A percentile compares a stretch with the other conserved stretches of the same genome.
phyloP scores from a whole-genome alignment of 2,113 vertebrate species.

The Irena cyanogastra region DNA sequence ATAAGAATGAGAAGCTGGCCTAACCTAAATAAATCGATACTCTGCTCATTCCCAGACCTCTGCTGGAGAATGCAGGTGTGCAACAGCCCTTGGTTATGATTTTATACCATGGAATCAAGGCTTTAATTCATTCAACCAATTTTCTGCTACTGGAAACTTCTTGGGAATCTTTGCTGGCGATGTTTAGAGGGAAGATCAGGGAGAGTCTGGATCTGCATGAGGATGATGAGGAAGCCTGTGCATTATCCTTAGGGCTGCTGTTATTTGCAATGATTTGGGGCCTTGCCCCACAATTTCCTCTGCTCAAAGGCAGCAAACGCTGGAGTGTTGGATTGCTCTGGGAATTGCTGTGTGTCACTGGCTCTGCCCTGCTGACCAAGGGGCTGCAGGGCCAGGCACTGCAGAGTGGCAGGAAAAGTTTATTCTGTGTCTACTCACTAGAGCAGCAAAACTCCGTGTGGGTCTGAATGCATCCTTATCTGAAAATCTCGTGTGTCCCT shows the following conservation, averaged over 20 bases:
- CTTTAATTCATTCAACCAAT: neutral
- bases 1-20: neutral
- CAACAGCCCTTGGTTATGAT: neutral
- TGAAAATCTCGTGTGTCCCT: too few species aligned
- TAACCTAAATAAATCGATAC: neutral
- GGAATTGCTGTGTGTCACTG: accelerated
- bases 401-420: neutral
- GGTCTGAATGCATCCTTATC: neutral
- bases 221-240: neutral
- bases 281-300: neutral
- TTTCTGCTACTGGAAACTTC: neutral
- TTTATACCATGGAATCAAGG: neutral
- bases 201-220: neutral
- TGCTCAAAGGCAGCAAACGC: neutral
- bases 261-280: neutral
- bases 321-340: neutral
- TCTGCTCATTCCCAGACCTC: neutral
- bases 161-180: neutral
- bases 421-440: neutral
- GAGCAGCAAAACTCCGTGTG: neutral
- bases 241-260: neutral
- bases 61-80: neutral
- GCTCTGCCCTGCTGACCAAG: neutral
- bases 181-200: neutral
- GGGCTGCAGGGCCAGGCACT: neutral